Evolutionary conservation across 2,888 invertebrate genomes (phyloP).

Genomic region (Aspidiotus rigidus): DNA sequence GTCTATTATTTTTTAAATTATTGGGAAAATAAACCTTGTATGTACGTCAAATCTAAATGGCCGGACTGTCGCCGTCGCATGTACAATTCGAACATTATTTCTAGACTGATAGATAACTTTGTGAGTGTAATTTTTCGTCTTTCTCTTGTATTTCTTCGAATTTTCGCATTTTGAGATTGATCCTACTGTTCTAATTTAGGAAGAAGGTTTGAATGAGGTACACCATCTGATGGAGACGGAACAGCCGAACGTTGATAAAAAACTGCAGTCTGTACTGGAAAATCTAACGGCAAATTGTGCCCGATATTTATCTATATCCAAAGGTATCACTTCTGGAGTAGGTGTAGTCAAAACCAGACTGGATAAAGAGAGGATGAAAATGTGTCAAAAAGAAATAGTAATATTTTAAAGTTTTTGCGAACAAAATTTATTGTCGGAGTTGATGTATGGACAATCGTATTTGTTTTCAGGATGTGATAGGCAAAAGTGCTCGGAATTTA

Average conservation of each 20-base stretch:
- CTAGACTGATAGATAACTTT: conserved; percentile 67
- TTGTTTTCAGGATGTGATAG: conserved; percentile 57
- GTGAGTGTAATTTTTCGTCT: conserved; percentile 48
- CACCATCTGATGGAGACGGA: conserved; percentile 53
- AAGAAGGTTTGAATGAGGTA: conserved; percentile 59
- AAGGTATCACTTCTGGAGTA: conserved; percentile 50
- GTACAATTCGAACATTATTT: conserved; percentile 78
- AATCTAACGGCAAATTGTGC: conserved; percentile 54
- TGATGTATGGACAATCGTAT: not conserved
- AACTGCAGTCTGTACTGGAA: conserved; percentile 56
- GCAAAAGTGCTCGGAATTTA: conserved; percentile 58
- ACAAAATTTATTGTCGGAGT: not conserved
- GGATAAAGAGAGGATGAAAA: conserved; percentile 70
- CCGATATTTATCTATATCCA: conserved; percentile 57
- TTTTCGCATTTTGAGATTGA: not conserved
- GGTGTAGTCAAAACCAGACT: conserved; percentile 70
- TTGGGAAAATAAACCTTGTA: conserved; percentile 79
- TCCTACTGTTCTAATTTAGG: conserved; percentile 47
- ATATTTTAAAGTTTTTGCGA: not conserved
- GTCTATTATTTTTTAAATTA: conserved; percentile 67
- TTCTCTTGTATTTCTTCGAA: not conserved
- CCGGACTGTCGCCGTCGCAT: conserved; percentile 75
- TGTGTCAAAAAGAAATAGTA: conserved; percentile 72
- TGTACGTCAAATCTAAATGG: conserved; percentile 73
- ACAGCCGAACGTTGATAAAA: conserved; percentile 53